Evolutionary conservation across 2,113 vertebrate species (phyloP).

Genomic region (Corvus hawaiiensis): DNA sequence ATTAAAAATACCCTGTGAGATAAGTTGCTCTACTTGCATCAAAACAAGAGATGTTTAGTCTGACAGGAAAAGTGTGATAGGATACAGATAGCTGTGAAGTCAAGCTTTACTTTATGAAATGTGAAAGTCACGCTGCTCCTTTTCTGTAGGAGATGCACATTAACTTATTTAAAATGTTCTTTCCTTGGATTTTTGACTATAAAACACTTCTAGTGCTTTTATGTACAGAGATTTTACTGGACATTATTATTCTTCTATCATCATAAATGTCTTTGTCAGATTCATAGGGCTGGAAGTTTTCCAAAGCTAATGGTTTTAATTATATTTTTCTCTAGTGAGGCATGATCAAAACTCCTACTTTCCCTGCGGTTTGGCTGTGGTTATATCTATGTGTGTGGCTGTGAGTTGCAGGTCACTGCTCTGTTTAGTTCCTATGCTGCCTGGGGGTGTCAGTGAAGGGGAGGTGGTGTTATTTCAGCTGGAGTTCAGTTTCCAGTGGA

Average conservation of each 20-base stretch:
- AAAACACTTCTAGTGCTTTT: slow-evolving; percentile 32
- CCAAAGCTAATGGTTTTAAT: slow-evolving; percentile 27
- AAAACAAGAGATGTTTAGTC: slow-evolving; percentile 1
- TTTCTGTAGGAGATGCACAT: neutral
- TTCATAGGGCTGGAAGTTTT: slow-evolving; percentile 11
- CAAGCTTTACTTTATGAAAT: neutral
- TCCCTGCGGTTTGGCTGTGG: neutral
- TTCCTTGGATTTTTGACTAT: neutral
- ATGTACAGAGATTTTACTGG: neutral
- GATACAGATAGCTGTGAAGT: slow-evolving; percentile 2
- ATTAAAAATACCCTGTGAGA: neutral
- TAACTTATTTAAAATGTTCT: neutral
- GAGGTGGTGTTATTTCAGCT: neutral
- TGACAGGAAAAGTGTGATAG: neutral
- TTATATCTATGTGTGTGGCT: neutral
- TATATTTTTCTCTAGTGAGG: neutral
- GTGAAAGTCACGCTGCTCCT: neutral
- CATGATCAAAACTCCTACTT: neutral
- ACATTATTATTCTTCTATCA: slow-evolving; percentile 32
- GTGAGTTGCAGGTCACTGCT: neutral
- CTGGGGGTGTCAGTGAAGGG: neutral
- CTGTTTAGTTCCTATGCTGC: neutral
- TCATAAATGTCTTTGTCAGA: slow-evolving; percentile 13
- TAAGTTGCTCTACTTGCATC: neutral
- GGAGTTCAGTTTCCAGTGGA: neutral